These are phyloP conservation scores for Nomada hirtipes DNA, from an alignment of 2,888 invertebrate species.

Conservation along the genomic window DNA sequence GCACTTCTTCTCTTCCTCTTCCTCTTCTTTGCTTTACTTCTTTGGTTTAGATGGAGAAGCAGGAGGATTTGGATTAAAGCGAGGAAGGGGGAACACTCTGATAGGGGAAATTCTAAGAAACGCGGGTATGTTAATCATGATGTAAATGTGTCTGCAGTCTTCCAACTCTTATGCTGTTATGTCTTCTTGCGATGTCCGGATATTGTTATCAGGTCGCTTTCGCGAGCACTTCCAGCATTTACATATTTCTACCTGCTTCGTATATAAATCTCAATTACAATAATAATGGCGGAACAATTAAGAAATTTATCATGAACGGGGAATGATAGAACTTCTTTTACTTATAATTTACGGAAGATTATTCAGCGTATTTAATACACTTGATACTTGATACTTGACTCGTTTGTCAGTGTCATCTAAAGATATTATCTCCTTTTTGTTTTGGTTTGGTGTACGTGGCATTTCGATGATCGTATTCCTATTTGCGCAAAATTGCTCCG, in stretches of 20 bases:
- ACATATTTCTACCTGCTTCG: not conserved
- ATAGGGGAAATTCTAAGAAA: slow-evolving; percentile 69
- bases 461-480: not conserved
- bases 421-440: not conserved
- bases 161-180: slow-evolving; percentile 57
- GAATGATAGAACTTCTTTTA: not conserved
- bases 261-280: not conserved
- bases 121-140: slow-evolving; percentile 59
- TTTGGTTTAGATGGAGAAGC: slow-evolving; percentile 47
- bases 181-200: slow-evolving; percentile 54
- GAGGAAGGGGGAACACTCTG: slow-evolving; percentile 48
- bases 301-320: not conserved
- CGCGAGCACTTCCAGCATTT: not conserved
- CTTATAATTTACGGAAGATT: no score
- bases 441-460: not conserved
- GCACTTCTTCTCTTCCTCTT: slow-evolving; percentile 53
- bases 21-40: slow-evolving; percentile 52
- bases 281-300: not conserved
- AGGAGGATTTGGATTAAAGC: slow-evolving; percentile 42
- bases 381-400: not conserved
- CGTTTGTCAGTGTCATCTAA: not conserved
- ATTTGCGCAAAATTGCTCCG: slow-evolving; percentile 4
- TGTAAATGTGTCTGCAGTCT: slow-evolving; percentile 57
- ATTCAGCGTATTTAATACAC: no score
- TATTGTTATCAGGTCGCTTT: slow-evolving; percentile 60